Percentiles rank a stretch among this genome's conserved stretches.
Conservation (phyloP, 37 sponge, comb jelly and placozoan species). For the Tethya wilhelma region DNA sequence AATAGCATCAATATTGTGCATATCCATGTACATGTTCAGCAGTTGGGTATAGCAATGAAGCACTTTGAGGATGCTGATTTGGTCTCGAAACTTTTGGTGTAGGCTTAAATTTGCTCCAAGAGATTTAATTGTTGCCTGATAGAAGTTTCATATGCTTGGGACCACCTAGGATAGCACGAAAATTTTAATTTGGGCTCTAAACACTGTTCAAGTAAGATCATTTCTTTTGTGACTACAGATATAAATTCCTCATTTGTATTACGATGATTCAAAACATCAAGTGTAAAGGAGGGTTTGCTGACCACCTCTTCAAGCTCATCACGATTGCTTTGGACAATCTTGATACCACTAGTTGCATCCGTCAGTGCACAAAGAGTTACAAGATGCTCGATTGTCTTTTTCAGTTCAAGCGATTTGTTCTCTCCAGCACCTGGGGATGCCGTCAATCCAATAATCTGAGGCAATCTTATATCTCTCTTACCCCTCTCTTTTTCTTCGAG, state of each 20-base stretch:
- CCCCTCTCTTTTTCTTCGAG: constrained; percentile 29
- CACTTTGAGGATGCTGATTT: constrained; percentile 22
- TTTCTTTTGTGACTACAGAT: background rate
- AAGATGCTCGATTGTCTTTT: constrained; percentile 48
- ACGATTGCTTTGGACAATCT: constrained; percentile 32
- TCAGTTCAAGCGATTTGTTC: background rate
- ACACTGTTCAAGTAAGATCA: background rate
- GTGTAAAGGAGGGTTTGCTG: constrained; percentile 6
- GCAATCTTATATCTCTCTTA: background rate
- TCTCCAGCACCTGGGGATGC: constrained; percentile 77
- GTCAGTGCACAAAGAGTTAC: constrained; percentile 61
- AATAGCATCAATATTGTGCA: constrained; percentile 53
- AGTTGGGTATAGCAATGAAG: constrained; percentile 38
- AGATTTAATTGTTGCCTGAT: background rate
- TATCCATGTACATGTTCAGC: constrained; percentile 58
- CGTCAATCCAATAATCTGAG: constrained; percentile 68
- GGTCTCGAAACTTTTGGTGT: constrained; percentile 28
- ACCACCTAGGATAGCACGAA: background rate
- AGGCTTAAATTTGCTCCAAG: background rate
- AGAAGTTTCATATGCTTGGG: constrained; percentile 1
- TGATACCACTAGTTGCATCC: constrained; percentile 72
- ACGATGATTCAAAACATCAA: constrained; percentile 9
- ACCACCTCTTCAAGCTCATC: constrained; percentile 26
- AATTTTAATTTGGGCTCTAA: background rate
- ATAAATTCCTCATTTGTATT: constrained; percentile 3